A percentile compares a stretch with the other conserved stretches of the same genome.
Evolutionary conservation across 2,113 vertebrate species (phyloP).

Genomic region (Psittacus erithacus): DNA sequence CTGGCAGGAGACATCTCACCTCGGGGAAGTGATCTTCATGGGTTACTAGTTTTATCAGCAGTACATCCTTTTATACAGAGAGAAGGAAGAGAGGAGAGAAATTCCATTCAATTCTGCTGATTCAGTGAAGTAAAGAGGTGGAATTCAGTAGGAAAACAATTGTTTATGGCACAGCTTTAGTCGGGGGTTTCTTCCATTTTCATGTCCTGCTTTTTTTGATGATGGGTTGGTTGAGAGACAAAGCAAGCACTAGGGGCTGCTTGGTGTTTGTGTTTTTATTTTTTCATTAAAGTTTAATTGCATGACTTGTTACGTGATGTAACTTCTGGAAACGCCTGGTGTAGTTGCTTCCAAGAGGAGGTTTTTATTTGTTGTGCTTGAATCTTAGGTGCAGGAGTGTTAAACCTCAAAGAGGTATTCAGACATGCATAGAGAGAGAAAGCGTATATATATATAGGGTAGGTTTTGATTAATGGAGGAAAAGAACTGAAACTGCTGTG

Average conservation of each 20-base stretch:
- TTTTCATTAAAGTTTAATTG: slow-evolving; percentile 77
- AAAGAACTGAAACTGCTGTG: slow-evolving; percentile 38
- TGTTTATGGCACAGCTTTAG: slow-evolving; percentile 70
- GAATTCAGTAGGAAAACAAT: slow-evolving; percentile 77
- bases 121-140: slow-evolving; percentile 66
- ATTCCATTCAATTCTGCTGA: slow-evolving; percentile 59
- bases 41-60: slow-evolving; percentile 43
- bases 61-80: slow-evolving; percentile 12
- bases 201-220: slow-evolving; percentile 61
- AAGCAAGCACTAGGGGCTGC: slow-evolving; percentile 72
- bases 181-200: slow-evolving; percentile 73
- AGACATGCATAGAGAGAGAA: not conserved
- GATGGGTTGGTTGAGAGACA: slow-evolving; percentile 74
- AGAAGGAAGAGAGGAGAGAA: slow-evolving; percentile 26
- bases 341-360: slow-evolving; percentile 72
- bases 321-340: slow-evolving; percentile 80
- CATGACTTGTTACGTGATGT: slow-evolving; percentile 77
- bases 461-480: slow-evolving; percentile 46
- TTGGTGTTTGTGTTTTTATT: slow-evolving; percentile 67
- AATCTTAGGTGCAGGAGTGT: slow-evolving; percentile 35
- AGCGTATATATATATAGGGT: not conserved
- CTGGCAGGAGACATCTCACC: slow-evolving; percentile 22
- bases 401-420: slow-evolving; percentile 27
- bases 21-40: not conserved
- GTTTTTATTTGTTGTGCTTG: slow-evolving; percentile 58